Evolutionary conservation across 2,797 vertebrate genomes (phyloP).

Genomic region (Sarcophilus harrisii): DNA sequence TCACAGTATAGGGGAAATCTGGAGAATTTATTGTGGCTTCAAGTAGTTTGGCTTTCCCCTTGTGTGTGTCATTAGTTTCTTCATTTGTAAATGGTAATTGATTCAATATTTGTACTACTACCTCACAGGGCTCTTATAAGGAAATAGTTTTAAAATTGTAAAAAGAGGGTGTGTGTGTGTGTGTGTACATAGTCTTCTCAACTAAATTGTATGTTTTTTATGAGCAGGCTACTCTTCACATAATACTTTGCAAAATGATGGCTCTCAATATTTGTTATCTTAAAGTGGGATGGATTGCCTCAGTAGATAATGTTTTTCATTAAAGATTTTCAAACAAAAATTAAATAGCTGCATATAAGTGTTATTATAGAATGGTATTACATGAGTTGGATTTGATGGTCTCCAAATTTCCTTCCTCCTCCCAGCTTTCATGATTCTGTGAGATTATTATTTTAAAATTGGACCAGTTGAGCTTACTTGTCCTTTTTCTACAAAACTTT

Average conservation of each 20-base stretch:
- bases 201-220: background rate
- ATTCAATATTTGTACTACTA: background rate
- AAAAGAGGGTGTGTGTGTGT: too few species aligned
- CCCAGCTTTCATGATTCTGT: too few species aligned
- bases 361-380: background rate
- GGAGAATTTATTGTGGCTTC: too few species aligned
- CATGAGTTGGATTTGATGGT: background rate
- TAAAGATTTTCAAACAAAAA: background rate
- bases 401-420: background rate
- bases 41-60: background rate
- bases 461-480: too few species aligned
- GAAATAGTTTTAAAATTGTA: background rate
- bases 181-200: too few species aligned
- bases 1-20: background rate
- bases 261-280: too few species aligned
- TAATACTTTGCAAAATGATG: background rate
- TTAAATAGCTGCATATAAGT: background rate
- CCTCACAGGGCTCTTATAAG: background rate
- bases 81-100: background rate
- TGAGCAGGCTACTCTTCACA: background rate
- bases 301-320: background rate
- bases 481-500: too few species aligned
- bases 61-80: background rate
- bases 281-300: background rate
- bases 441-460: too few species aligned